Percentiles rank a stretch among this genome's conserved stretches.
Conservation (phyloP, 2,797 vertebrate species). For the Catharus ustulatus region DNA sequence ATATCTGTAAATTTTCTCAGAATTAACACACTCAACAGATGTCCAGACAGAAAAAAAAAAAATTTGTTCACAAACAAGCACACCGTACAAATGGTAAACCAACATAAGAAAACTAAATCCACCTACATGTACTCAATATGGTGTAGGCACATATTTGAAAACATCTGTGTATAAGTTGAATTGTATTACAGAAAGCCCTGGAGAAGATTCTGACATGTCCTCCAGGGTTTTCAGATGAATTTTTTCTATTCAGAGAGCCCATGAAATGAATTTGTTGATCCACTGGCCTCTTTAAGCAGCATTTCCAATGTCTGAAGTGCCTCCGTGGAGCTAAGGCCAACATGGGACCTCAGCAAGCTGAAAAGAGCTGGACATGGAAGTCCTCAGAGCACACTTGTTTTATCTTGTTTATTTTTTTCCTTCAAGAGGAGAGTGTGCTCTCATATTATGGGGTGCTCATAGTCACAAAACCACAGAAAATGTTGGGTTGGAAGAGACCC, state of each 20-base stretch:
- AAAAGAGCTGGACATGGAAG: background rate
- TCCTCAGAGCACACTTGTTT: background rate
- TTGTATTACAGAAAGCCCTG: background rate
- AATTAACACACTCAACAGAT: constrained; percentile 1
- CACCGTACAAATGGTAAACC: background rate
- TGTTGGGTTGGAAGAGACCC: background rate
- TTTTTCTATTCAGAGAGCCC: background rate
- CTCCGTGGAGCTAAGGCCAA: background rate
- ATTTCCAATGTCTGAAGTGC: background rate
- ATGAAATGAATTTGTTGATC: background rate
- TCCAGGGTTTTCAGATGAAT: background rate
- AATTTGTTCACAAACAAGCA: background rate
- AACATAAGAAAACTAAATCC: background rate
- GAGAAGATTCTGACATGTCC: background rate
- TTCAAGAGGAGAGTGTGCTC: fast-evolving
- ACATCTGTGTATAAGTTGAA: background rate
- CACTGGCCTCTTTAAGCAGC: background rate
- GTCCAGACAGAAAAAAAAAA: background rate
- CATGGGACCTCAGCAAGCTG: background rate
- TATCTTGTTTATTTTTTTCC: no score
- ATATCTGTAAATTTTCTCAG: background rate
- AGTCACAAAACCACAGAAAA: background rate
- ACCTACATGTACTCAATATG: background rate
- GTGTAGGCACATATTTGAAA: background rate
- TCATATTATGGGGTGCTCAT: background rate